Evolutionary conservation across 2,888 invertebrate species (phyloP).

Genomic region (Urechis unicinctus): DNA sequence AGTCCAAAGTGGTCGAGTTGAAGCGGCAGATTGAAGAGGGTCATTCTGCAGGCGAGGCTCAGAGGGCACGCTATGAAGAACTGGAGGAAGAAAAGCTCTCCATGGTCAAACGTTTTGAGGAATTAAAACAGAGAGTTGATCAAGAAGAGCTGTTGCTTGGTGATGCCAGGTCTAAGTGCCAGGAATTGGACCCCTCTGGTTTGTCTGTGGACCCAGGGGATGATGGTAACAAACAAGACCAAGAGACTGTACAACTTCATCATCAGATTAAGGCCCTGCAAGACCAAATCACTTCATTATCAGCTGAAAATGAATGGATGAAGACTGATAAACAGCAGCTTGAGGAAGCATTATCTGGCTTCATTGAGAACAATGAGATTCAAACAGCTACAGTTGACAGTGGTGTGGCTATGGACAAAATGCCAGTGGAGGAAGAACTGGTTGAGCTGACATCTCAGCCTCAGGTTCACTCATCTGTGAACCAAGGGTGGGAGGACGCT

Average conservation of each 20-base stretch:
- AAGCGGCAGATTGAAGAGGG: conserved; percentile 2
- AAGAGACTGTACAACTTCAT: too few species aligned
- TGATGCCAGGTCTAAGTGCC: too few species aligned
- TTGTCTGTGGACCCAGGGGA: not conserved
- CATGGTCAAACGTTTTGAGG: too few species aligned
- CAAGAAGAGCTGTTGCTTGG: too few species aligned
- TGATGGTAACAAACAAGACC: too few species aligned
- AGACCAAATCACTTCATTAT: not conserved
- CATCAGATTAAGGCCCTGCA: not conserved
- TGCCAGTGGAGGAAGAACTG: conserved; percentile 3
- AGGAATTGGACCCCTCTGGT: too few species aligned
- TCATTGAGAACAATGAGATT: too few species aligned
- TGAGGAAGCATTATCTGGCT: not conserved
- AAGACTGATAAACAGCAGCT: not conserved
- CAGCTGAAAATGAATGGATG: not conserved
- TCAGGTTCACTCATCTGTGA: too few species aligned
- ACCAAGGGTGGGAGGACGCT: not conserved
- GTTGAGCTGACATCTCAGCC: not conserved
- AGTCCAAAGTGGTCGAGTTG: not conserved
- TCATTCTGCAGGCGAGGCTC: not conserved
- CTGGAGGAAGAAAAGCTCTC: too few species aligned
- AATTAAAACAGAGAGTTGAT: too few species aligned
- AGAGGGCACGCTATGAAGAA: not conserved
- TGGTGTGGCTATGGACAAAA: not conserved
- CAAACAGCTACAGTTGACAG: not conserved